Conservation (phyloP, 2,113 vertebrate genomes). For the Hassar affinis region DNA sequence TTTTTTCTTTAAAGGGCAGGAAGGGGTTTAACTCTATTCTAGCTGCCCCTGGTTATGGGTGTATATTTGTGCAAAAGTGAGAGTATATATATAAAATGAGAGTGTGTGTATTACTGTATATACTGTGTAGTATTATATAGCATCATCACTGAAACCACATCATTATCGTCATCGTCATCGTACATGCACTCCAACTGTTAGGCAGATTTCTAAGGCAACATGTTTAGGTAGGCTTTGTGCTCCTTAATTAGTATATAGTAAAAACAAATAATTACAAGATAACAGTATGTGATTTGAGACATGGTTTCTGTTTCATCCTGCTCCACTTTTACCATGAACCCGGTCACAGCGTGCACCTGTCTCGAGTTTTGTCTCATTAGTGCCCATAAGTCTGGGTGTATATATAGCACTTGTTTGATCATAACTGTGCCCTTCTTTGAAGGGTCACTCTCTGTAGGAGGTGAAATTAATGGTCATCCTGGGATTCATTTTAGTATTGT, state of each 20-base stretch:
- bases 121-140: neutral
- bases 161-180: neutral
- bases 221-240: neutral
- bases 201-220: neutral
- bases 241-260: neutral
- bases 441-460: neutral
- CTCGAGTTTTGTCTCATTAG: slow-evolving; percentile 11
- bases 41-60: neutral
- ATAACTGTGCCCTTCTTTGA: neutral
- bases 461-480: slow-evolving; percentile 5
- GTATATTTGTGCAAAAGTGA: neutral
- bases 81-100: too few relatives aligned
- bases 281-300: neutral
- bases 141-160: neutral
- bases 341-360: neutral
- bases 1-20: neutral
- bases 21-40: neutral
- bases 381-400: neutral
- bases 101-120: neutral
- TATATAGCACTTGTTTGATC: slow-evolving; percentile 9
- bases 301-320: neutral
- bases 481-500: neutral
- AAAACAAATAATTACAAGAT: neutral
- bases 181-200: neutral
- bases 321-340: neutral